A percentile compares a stretch with the other conserved stretches of the same genome.
Evolutionary conservation across 2,113 vertebrate genomes (phyloP).

Genomic region (Lichenostomus cassidix): DNA sequence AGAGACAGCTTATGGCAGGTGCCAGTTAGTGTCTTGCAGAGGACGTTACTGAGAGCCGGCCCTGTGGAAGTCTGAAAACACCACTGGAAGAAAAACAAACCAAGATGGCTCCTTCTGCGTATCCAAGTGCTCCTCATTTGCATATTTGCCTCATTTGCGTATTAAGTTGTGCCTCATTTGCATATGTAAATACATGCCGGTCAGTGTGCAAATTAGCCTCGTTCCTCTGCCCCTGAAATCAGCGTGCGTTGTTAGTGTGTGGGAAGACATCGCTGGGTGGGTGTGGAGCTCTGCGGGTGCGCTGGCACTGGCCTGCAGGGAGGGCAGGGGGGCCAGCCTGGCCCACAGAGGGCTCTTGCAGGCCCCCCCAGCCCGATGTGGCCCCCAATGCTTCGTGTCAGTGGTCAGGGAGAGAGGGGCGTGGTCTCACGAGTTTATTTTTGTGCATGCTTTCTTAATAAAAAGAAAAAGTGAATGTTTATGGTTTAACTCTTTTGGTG

Average conservation of each 20-base stretch:
- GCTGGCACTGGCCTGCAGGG: neutral
- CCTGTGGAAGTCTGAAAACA: neutral
- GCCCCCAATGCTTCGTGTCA: constrained; percentile 45
- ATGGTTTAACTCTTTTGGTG: constrained; percentile 63
- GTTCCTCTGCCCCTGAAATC: constrained; percentile 45
- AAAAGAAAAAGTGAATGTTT: constrained; percentile 77
- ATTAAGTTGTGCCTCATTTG: constrained; percentile 62
- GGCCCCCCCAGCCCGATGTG: neutral
- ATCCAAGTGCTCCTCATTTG: constrained; percentile 57
- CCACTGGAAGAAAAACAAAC: neutral
- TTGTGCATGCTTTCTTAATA: constrained; percentile 87
- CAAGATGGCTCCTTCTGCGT: constrained; percentile 37
- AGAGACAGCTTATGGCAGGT: neutral
- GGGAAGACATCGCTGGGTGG: neutral
- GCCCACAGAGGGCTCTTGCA: neutral
- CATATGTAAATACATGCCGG: constrained; percentile 70
- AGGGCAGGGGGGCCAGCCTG: neutral
- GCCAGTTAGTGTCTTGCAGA: neutral
- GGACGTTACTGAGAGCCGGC: neutral
- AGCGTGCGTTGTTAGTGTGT: neutral
- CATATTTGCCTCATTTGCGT: constrained; percentile 46
- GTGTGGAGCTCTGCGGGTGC: neutral
- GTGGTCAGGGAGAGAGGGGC: constrained; percentile 62
- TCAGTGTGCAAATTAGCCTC: constrained; percentile 66
- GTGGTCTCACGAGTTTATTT: constrained; percentile 77